Evolutionary conservation across 2,888 invertebrate species (phyloP).

Genomic region (Leptopilina myrica): DNA sequence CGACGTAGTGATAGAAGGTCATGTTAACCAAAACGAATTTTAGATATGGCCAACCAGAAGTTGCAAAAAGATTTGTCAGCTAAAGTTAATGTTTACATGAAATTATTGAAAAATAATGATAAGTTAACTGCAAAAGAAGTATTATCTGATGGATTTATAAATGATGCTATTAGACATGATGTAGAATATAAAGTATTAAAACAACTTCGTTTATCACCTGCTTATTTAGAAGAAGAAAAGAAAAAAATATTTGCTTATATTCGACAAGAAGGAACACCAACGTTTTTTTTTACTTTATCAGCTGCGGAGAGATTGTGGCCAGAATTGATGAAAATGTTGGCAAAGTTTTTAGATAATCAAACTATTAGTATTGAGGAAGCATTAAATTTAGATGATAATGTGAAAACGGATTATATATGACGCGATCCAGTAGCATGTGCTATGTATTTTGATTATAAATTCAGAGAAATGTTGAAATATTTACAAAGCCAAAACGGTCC

Average conservation of each 20-base stretch:
- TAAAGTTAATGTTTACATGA: neutral
- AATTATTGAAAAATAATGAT: neutral
- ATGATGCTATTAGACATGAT: neutral
- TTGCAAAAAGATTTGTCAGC: neutral
- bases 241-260: no score
- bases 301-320: neutral
- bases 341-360: neutral
- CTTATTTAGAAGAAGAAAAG: neutral
- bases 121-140: neutral
- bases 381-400: neutral
- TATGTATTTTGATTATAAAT: no score
- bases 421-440: neutral
- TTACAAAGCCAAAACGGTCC: neutral
- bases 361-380: neutral
- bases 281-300: slow-evolving; percentile 5
- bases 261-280: neutral
- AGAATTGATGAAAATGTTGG: slow-evolving; percentile 13
- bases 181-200: neutral
- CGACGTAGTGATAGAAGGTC: slow-evolving; percentile 45
- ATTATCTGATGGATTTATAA: neutral
- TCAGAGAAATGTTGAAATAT: neutral
- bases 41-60: no score
- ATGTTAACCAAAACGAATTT: slow-evolving; percentile 12
- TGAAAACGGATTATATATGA: slow-evolving; percentile 5
- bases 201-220: slow-evolving; percentile 8